Conservation (phyloP, 2,888 invertebrate species). For the Cartodere bifasciata region DNA sequence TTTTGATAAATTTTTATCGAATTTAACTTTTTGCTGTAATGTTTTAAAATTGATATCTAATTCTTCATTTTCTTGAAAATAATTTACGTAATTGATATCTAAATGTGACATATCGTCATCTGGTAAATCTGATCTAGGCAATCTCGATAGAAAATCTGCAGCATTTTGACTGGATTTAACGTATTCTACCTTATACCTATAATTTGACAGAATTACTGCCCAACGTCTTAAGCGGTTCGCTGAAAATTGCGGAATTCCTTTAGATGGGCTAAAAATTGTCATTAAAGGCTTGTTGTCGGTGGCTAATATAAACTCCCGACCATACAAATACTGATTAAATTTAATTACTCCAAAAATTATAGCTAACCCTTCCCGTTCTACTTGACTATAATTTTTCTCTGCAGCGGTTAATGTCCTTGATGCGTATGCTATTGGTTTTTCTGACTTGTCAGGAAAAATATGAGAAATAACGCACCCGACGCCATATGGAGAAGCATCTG, state of each 20-base stretch:
- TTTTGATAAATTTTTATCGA: no score
- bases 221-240: conserved; percentile 20
- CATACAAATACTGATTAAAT: conserved; percentile 12
- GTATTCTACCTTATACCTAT: conserved; percentile 16
- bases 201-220: conserved; percentile 16
- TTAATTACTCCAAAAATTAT: conserved; percentile 24
- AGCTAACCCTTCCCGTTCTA: conserved; percentile 19
- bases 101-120: conserved; percentile 1
- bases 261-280: conserved; percentile 3
- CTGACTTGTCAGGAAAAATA: conserved; percentile 18
- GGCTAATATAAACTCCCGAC: background rate
- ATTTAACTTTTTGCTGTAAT: no score
- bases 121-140: conserved; percentile 2
- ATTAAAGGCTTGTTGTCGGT: conserved; percentile 2
- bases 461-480: conserved; percentile 20
- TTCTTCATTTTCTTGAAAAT: no score
- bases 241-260: conserved; percentile 18
- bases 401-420: conserved; percentile 18
- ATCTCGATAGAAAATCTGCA: conserved; percentile 5
- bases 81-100: no score
- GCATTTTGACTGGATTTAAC: conserved; percentile 2
- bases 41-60: no score
- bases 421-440: conserved; percentile 23
- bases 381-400: conserved; percentile 16
- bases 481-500: conserved; percentile 11